Conservation (phyloP, 1,140 invertebrate species). For the Drosophila trapezifrons region DNA sequence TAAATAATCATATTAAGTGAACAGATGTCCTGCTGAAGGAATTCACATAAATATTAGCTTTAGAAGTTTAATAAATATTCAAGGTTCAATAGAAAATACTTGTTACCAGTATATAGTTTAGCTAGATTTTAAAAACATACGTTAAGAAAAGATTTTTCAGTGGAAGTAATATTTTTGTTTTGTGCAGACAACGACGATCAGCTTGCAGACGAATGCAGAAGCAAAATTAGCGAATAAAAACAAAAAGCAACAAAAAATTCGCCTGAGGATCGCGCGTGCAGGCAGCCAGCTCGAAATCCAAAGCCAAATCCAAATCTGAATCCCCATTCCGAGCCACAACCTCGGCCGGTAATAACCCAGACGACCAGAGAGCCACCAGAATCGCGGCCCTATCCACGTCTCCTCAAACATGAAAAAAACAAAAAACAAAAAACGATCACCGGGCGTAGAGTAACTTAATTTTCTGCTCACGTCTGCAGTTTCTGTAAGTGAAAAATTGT, state of each 20-base stretch:
- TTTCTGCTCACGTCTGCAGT: slow-evolving; percentile 82
- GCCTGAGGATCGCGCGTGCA: slow-evolving; percentile 66
- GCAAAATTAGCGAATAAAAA: slow-evolving; percentile 43
- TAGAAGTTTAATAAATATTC: too few relatives aligned
- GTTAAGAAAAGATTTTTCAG: too few relatives aligned
- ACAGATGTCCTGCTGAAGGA: too few relatives aligned
- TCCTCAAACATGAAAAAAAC: slow-evolving; percentile 14
- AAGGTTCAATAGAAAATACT: too few relatives aligned
- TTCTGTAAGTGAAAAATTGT: slow-evolving; percentile 76
- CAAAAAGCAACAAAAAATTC: slow-evolving; percentile 33
- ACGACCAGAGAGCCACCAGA: slow-evolving; percentile 31
- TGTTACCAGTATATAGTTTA: too few relatives aligned
- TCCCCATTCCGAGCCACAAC: slow-evolving; percentile 30
- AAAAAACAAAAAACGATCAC: slow-evolving; percentile 15
- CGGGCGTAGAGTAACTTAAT: slow-evolving; percentile 68
- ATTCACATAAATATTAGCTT: too few relatives aligned
- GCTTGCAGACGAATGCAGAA: slow-evolving; percentile 68
- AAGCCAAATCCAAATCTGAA: slow-evolving; percentile 52
- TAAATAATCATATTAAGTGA: not conserved
- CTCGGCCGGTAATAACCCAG: slow-evolving; percentile 25
- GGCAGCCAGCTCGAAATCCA: slow-evolving; percentile 70
- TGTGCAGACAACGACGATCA: slow-evolving; percentile 49
- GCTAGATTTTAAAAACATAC: too few relatives aligned
- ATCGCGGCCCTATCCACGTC: slow-evolving; percentile 43
- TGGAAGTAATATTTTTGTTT: not conserved